Evolutionary conservation across 2,113 vertebrate genomes (phyloP).

Genomic region (Phalacrocorax brasilianus): DNA sequence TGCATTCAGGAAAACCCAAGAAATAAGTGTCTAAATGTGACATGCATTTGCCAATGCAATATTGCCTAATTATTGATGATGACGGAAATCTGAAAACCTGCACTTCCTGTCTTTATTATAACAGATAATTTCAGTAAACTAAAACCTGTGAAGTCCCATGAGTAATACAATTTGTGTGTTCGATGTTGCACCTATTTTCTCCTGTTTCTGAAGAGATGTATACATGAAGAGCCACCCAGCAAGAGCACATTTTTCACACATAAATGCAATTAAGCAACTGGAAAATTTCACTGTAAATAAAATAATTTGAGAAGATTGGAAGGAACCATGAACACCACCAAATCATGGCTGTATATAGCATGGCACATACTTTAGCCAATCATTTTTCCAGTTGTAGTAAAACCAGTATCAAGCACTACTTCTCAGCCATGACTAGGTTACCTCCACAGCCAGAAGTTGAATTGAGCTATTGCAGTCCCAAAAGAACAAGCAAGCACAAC

Average conservation of each 20-base stretch:
- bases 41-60: neutral
- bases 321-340: neutral
- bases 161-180: neutral
- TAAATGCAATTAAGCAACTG: neutral
- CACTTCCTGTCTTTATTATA: neutral
- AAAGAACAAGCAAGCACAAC: neutral
- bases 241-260: neutral
- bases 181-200: neutral
- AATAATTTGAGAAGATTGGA: neutral
- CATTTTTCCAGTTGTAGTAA: neutral
- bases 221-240: neutral
- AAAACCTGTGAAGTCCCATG: neutral
- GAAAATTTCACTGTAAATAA: neutral
- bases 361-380: rapidly evolving
- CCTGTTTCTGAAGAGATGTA: neutral
- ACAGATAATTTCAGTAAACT: neutral
- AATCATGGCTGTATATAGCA: neutral
- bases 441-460: neutral
- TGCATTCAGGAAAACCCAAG: neutral
- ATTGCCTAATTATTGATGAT: neutral
- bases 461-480: neutral
- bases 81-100: neutral
- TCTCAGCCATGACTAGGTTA: neutral
- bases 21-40: neutral
- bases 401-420: neutral